These are phyloP conservation scores for Patella ulyssiponensis DNA, from an alignment of 2,888 invertebrate species.

Conservation along the genomic window DNA sequence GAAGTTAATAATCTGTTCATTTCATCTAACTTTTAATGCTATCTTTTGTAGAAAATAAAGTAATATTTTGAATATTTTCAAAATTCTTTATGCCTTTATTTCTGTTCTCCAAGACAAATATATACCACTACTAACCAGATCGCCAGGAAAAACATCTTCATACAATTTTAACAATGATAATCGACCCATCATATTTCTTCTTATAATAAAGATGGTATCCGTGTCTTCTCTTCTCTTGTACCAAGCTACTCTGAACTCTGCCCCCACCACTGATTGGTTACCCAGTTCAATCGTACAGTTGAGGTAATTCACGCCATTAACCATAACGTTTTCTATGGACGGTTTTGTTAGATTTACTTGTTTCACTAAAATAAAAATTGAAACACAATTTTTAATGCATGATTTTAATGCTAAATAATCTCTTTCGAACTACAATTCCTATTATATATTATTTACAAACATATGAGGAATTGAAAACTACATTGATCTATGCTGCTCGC, in stretches of 20 bases:
- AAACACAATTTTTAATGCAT: too few relatives aligned
- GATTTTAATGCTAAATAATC: too few relatives aligned
- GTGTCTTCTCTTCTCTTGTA: neutral
- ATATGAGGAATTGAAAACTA: too few relatives aligned
- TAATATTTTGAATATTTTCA: too few relatives aligned
- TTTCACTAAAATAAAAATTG: neutral
- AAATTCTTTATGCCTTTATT: too few relatives aligned
- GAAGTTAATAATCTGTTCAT: too few relatives aligned
- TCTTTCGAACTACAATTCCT: too few relatives aligned
- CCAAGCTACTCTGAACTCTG: neutral
- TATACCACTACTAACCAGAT: neutral
- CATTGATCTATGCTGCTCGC: too few relatives aligned
- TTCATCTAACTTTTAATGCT: too few relatives aligned
- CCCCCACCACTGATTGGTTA: neutral
- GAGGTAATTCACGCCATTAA: neutral
- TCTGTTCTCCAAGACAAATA: neutral
- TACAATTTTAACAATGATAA: constrained; percentile 6
- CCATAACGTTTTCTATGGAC: neutral
- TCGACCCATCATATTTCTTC: constrained; percentile 4
- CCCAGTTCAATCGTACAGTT: neutral
- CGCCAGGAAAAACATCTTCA: constrained; percentile 1
- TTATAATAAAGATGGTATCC: neutral
- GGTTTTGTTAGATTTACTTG: constrained; percentile 1
- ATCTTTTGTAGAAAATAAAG: too few relatives aligned
- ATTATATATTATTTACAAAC: too few relatives aligned